Evolutionary conservation across 2,888 invertebrate genomes (phyloP).

Genomic region (Erynnis tages): DNA sequence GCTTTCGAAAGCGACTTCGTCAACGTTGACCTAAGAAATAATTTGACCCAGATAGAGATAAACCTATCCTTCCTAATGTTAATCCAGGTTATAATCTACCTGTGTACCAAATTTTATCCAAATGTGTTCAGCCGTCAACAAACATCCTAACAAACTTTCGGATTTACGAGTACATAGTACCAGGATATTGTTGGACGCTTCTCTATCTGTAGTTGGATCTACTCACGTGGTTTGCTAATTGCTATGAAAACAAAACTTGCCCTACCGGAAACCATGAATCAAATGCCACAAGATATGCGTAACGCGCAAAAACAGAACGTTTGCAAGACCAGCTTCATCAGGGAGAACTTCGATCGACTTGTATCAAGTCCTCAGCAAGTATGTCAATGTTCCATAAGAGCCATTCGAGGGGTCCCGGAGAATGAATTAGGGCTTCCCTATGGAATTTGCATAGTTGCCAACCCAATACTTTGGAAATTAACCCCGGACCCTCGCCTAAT

Average conservation of each 20-base stretch:
- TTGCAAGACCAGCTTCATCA: neutral
- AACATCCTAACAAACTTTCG: too few species aligned
- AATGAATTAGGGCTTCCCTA: slow-evolving; percentile 23
- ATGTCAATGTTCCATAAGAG: slow-evolving; percentile 27
- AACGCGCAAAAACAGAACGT: neutral
- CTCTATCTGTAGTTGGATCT: too few species aligned
- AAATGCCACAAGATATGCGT: neutral
- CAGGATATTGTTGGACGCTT: too few species aligned
- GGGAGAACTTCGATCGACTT: neutral
- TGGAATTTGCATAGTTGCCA: slow-evolving; percentile 28
- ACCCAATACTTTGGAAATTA: slow-evolving; percentile 35
- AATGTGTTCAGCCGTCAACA: too few species aligned
- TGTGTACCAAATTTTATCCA: too few species aligned
- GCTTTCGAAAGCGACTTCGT: too few species aligned
- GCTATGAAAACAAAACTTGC: neutral
- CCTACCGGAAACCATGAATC: neutral
- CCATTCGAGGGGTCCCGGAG: slow-evolving; percentile 13
- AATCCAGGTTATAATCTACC: too few species aligned
- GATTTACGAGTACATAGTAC: too few species aligned
- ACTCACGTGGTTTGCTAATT: too few species aligned
- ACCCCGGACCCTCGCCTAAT: slow-evolving; percentile 33
- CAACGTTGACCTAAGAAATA: too few species aligned
- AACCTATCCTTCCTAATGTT: too few species aligned
- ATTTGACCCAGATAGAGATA: too few species aligned
- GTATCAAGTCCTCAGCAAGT: slow-evolving; percentile 9